Percentiles rank a stretch among this genome's conserved stretches.
Evolutionary conservation across 2,888 invertebrate species (phyloP).

Genomic region (Eurytoma californica): DNA sequence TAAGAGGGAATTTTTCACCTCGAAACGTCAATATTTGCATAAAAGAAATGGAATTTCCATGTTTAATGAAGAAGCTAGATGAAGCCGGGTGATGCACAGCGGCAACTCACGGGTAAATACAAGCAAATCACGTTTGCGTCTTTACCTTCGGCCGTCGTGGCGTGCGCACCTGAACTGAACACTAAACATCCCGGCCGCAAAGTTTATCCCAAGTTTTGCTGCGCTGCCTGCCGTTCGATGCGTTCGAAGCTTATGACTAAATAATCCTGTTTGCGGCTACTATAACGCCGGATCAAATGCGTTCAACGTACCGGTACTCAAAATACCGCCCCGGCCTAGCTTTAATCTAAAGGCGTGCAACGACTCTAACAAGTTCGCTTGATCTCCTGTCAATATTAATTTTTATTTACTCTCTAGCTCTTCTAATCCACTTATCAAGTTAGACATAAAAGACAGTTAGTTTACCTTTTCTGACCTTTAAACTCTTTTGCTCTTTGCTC

Average conservation of each 20-base stretch:
- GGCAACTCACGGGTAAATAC: slow-evolving; percentile 55
- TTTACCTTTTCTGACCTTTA: slow-evolving; percentile 33
- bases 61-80: slow-evolving; percentile 44
- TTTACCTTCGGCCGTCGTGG: slow-evolving; percentile 14
- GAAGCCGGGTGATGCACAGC: slow-evolving; percentile 47
- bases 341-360: no score
- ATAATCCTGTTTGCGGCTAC: not conserved
- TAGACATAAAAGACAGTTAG: no score
- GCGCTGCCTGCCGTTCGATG: slow-evolving; percentile 7
- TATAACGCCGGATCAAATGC: no score
- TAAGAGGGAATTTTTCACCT: slow-evolving; percentile 40
- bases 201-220: slow-evolving; percentile 43
- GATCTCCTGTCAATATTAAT: no score
- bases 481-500: slow-evolving; percentile 50
- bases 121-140: slow-evolving; percentile 47
- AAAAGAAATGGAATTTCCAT: slow-evolving; percentile 45
- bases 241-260: slow-evolving; percentile 31
- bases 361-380: no score
- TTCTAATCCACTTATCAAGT: no score
- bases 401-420: no score
- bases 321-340: no score
- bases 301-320: no score
- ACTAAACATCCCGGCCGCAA: not conserved
- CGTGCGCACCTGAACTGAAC: not conserved
- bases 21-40: slow-evolving; percentile 33